phyloP scores from a whole-genome alignment of 2,797 vertebrate genomes.

The Pangasius sanitwongsei region DNA sequence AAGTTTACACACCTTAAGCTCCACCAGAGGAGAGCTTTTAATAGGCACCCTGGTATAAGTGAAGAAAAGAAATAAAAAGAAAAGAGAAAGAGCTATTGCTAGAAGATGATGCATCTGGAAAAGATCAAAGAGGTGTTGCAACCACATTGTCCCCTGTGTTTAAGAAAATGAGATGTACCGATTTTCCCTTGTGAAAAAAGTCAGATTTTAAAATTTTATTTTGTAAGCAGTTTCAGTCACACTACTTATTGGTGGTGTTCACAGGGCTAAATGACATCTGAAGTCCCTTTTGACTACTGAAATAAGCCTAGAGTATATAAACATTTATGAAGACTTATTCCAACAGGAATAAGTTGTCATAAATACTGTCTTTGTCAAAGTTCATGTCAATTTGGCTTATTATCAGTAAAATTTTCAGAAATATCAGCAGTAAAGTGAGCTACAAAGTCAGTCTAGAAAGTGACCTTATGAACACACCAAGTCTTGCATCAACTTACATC shows the following conservation, averaged over 20 bases:
- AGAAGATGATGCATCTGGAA: conserved; percentile 9
- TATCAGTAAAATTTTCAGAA: background rate
- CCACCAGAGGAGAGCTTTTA: conserved; percentile 38
- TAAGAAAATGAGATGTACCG: conserved; percentile 3
- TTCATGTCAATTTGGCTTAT: background rate
- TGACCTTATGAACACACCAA: background rate
- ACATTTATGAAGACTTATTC: background rate
- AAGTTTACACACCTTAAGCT: conserved; percentile 37
- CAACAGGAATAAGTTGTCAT: background rate
- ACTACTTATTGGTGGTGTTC: background rate
- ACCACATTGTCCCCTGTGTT: background rate
- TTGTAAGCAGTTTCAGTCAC: background rate
- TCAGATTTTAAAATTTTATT: conserved; percentile 3
- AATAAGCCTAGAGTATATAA: background rate
- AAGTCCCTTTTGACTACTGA: background rate
- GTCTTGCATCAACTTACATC: background rate
- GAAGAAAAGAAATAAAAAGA: background rate
- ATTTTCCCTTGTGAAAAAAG: conserved; percentile 11
- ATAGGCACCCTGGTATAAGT: conserved; percentile 36
- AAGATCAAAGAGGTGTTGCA: conserved; percentile 23
- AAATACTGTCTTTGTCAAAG: background rate
- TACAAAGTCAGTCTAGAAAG: background rate
- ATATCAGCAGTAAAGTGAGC: background rate
- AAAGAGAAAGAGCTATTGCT: conserved; percentile 22
- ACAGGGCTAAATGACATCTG: background rate